Conservation (phyloP, 2,888 invertebrate species). For the Drosophila subquinaria region DNA sequence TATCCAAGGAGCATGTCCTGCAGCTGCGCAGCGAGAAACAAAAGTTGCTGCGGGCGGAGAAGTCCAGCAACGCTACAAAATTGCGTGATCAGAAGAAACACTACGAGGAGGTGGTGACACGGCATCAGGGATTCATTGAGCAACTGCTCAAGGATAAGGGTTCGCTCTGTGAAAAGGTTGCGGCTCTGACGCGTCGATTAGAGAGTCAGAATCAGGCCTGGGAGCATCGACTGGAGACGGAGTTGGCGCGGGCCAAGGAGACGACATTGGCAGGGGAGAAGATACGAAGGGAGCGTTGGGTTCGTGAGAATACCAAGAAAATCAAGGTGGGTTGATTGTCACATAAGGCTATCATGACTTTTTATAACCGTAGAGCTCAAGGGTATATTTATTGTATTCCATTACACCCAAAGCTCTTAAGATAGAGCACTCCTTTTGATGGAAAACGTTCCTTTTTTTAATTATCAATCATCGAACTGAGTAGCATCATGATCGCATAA, state of each 20-base stretch:
- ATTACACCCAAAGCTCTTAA: too few relatives aligned
- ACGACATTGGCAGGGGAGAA: constrained; percentile 92
- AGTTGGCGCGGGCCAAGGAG: constrained; percentile 91
- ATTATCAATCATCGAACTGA: too few relatives aligned
- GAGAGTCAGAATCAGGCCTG: constrained; percentile 88
- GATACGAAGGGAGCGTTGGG: constrained; percentile 91
- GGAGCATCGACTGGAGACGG: constrained; percentile 91
- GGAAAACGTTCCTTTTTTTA: too few relatives aligned
- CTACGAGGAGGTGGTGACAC: constrained; percentile 90
- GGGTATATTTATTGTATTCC: too few relatives aligned
- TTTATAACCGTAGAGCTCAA: too few relatives aligned
- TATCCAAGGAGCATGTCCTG: constrained; percentile 85
- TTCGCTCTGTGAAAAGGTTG: constrained; percentile 88
- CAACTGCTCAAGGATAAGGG: constrained; percentile 93
- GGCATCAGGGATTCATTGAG: constrained; percentile 94
- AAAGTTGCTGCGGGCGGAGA: constrained; percentile 84
- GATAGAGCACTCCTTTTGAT: too few relatives aligned
- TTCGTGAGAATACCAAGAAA: constrained; percentile 93
- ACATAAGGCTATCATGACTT: too few relatives aligned
- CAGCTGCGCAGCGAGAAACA: constrained; percentile 85
- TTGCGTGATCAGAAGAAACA: constrained; percentile 89
- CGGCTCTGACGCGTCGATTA: constrained; percentile 84
- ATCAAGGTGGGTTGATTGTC: constrained; percentile 88
- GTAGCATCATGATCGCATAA: too few relatives aligned
- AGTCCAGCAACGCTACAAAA: constrained; percentile 85